Base-by-base conservation (phyloP, 2,797 vertebrate genomes). In the Sus cebifrons region DNA sequence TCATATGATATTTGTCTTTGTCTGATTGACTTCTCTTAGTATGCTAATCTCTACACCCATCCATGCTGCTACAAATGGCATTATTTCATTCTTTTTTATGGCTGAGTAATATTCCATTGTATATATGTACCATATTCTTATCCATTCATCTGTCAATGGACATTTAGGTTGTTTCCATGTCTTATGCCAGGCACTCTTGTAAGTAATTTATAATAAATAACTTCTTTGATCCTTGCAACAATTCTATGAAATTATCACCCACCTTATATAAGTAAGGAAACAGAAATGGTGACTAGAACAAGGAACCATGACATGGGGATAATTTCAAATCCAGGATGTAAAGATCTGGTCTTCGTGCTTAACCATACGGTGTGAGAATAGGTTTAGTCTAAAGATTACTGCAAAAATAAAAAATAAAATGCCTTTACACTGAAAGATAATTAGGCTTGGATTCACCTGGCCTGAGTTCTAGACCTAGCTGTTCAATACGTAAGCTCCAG, bases 201-300 rank as follows among this genome's bases (percentile, higher is more conserved):
- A 92, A 81, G 40, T 44, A 86, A 91, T 75, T 92, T 86, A 86
- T 17, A 85, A 83, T 16, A 91, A 91, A 87, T 15, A 56, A 90
- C 27, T 86, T 89, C 73, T 32, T 79, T 62, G 68, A 78, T 65
- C 11, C 49, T 92, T 64, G 9, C 52, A 86, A 65, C 6, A 58
- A 65, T 70, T 91, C 87, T 67, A 29, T 73, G 21, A 70, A 84
- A 85, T 85, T 73, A 89, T 78, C 65, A 65, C 5, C 32, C 5
- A 23, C n/a, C 29, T 25, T 15, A 27, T 36, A 71, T 5, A 90
- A 67, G 62, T 79, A 60, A 71, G 58, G 25, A 89, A 91, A 87
- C 23, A 73, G 71, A 67, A 82, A 81, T 1, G 16, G 81, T 9
- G 20, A 36, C 23, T 16, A 32, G 27, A 84, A 70, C n/a, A 36